These are phyloP conservation scores for Aselliscus stoliczkanus DNA, from an alignment of 2,797 vertebrate genomes.

Conservation along the genomic window DNA sequence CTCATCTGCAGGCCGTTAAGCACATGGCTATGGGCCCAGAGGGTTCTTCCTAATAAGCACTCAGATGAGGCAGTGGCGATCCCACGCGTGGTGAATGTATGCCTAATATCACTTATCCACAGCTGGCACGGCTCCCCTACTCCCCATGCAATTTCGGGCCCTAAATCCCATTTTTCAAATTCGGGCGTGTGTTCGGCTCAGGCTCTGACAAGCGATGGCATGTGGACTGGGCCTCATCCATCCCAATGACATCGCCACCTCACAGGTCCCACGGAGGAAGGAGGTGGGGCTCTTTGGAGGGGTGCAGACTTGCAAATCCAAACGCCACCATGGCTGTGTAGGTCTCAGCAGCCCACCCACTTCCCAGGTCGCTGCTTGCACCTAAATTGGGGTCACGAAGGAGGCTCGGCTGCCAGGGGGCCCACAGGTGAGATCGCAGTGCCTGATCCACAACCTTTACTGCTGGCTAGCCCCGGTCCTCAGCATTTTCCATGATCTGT, in stretches of 20 bases:
- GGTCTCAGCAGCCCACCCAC: background rate
- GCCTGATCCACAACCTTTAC: fast-evolving
- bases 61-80: fast-evolving
- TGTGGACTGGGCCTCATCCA: fast-evolving
- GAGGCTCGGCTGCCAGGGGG: background rate
- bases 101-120: fast-evolving
- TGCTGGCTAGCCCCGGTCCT: background rate
- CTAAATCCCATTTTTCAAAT: background rate
- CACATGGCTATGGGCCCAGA: background rate
- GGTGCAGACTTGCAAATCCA: background rate
- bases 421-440: fast-evolving
- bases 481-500: fast-evolving
- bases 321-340: fast-evolving
- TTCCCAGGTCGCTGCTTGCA: background rate
- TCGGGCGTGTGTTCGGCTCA: fast-evolving
- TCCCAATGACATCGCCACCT: fast-evolving
- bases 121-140: fast-evolving
- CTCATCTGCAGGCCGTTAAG: background rate
- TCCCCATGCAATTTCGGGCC: background rate
- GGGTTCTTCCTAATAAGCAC: background rate
- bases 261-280: fast-evolving
- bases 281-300: fast-evolving
- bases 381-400: background rate
- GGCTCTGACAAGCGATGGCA: background rate
- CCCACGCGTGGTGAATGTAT: fast-evolving